Percentiles rank a stretch among this genome's conserved stretches.
Conservation (phyloP, 2,888 invertebrate genomes). For the Apodemia zela region DNA sequence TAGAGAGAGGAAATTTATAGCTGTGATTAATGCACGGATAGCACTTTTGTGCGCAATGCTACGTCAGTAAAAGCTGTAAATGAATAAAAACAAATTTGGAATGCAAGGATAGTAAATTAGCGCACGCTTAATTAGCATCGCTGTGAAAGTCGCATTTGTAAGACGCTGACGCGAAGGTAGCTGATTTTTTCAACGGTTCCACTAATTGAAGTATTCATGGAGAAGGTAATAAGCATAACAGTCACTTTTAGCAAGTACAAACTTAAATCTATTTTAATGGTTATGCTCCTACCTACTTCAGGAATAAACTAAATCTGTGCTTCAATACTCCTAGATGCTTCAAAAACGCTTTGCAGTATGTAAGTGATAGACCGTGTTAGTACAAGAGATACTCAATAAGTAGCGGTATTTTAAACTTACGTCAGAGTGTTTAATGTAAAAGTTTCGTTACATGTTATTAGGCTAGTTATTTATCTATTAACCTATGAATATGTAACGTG, state of each 20-base stretch:
- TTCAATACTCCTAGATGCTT: background rate
- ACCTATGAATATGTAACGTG: background rate
- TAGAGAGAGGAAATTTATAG: slow-evolving; percentile 74
- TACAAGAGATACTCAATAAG: background rate
- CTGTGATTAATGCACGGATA: slow-evolving; percentile 70
- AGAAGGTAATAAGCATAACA: background rate
- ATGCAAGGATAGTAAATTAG: slow-evolving; percentile 40
- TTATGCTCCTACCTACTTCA: background rate
- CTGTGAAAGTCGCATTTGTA: slow-evolving; percentile 10
- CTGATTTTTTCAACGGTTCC: background rate
- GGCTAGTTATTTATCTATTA: background rate
- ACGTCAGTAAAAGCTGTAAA: slow-evolving; percentile 48
- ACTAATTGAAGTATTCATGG: background rate
- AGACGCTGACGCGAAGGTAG: slow-evolving; percentile 8
- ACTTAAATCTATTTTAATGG: background rate
- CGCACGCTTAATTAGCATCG: slow-evolving; percentile 41
- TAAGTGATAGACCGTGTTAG: slow-evolving; percentile 2
- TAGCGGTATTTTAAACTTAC: background rate
- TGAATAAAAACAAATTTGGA: slow-evolving; percentile 22
- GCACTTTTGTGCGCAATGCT: slow-evolving; percentile 71
- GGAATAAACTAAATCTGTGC: background rate
- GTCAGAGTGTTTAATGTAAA: background rate
- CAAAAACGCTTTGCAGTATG: background rate
- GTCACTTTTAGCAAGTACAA: slow-evolving; percentile 6
- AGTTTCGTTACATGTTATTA: background rate